Conservation (phyloP, 1,140 invertebrate species). For the Ooceraea biroi region DNA sequence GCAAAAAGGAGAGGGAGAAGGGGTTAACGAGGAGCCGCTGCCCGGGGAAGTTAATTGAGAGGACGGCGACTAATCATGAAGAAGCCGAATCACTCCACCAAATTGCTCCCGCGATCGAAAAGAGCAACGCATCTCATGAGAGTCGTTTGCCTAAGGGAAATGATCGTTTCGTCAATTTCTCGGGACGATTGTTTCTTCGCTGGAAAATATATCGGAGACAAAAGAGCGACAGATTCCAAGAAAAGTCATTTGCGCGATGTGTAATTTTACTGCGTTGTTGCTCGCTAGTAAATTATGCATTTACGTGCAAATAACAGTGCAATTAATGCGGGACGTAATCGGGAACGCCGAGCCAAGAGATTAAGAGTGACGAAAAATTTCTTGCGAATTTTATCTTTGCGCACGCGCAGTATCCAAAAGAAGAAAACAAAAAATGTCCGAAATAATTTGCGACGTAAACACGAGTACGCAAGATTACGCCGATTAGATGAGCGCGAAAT, state of each 20-base stretch:
- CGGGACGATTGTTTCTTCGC: background rate
- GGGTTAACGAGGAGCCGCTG: background rate
- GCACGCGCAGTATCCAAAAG: background rate
- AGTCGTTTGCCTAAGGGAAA: constrained; percentile 9
- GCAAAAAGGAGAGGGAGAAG: background rate
- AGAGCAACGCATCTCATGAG: background rate
- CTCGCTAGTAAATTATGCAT: background rate
- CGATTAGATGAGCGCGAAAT: constrained; percentile 13
- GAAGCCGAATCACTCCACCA: constrained; percentile 23
- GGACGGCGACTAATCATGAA: background rate
- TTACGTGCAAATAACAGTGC: background rate
- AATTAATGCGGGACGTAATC: background rate
- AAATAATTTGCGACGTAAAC: constrained; percentile 11
- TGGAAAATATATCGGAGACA: background rate
- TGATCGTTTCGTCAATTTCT: background rate
- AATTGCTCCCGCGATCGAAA: constrained; percentile 22
- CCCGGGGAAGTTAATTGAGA: background rate
- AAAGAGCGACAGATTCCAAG: no score
- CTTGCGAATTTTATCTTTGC: background rate
- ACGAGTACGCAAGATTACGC: background rate
- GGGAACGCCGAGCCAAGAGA: background rate
- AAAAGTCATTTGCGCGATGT: no score
- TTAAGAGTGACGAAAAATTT: background rate
- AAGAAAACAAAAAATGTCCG: background rate
- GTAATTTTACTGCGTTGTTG: no score